Base-by-base conservation (phyloP, 1,140 invertebrate genomes). In the Macrocentrus cingulum region DNA sequence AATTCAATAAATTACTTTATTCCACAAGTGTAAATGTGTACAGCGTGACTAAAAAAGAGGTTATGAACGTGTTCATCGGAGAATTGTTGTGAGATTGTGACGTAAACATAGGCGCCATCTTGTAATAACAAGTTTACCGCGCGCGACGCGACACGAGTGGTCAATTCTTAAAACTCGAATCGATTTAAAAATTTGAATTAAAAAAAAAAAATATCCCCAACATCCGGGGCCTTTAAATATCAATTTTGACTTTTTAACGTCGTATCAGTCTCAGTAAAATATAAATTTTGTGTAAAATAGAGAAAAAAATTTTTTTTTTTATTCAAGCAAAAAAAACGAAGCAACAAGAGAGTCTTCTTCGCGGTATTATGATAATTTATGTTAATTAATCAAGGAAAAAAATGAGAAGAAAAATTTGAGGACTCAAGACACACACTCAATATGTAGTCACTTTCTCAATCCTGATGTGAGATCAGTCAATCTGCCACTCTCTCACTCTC, bases 331-430 rank as follows among this genome's bases (percentile, higher is more conserved):
- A 18, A 7, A 18, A 44, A 8, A 1, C 41, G 11, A 44, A 16
- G 3, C 19, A 44, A n/a, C 6, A n/a, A 23, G 13, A 5, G 36
- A 39, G 25, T 9, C 6, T 46, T 46, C 20, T 46, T 46, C 44
- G 25, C 44, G 9, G 9, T 9, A 23, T 46, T 46, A 46, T 46
- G 44, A 46, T 46, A 46, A 46, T 46, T 46, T 46, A 46, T 46
- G 44, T 13, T 46, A 23, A 46, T 46, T 3, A 23, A 46, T 18
- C 15, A 18, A 46, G 20, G 9, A 46, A 20, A 46, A 23, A 46
- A 46, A 46, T 20, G 9, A 20, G 19, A 9, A n/a, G 44, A 46
- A 46, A 20, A 20, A 20, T 46, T 22, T 22, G 18, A 20, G 18
- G 20, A 23, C 20, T 46, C 15, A 11, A 46, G 18, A 46, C 3